These are phyloP conservation scores for Sebastes paucispinis DNA, from an alignment of 2,797 vertebrate genomes.

Conservation along the genomic window DNA sequence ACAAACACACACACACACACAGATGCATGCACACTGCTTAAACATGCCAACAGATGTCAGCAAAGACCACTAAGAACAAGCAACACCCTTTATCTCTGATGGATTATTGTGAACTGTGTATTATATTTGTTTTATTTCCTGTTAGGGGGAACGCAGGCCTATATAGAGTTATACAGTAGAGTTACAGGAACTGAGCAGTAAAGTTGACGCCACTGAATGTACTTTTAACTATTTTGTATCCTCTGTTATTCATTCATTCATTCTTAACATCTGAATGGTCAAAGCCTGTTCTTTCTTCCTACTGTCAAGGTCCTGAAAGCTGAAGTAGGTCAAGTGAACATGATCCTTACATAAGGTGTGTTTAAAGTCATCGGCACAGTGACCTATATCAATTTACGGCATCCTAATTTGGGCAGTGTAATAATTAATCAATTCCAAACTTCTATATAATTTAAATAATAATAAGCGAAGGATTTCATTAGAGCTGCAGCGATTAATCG, in stretches of 20 bases:
- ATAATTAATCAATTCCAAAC: not conserved
- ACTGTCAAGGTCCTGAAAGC: not conserved
- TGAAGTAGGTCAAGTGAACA: not conserved
- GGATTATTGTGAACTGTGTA: not conserved
- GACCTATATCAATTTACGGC: not conserved
- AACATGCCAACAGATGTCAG: conserved; percentile 71
- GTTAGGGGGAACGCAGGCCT: not conserved
- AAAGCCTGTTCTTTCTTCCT: not conserved
- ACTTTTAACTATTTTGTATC: not conserved
- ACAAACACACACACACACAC: not conserved
- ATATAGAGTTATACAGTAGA: not conserved
- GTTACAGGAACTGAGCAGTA: not conserved
- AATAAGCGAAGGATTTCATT: no score
- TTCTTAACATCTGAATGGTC: not conserved
- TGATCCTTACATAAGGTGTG: not conserved
- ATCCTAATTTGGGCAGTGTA: not conserved
- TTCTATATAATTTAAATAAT: not conserved
- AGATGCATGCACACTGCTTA: not conserved
- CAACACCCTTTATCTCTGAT: not conserved
- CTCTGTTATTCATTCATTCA: not conserved
- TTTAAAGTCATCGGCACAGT: not conserved
- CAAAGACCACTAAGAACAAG: conserved; percentile 36
- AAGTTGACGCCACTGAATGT: not conserved
- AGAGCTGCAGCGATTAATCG: no score
- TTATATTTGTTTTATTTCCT: not conserved